These are phyloP conservation scores for Triplophysa yarkandensis DNA, from an alignment of 2,797 vertebrate species.

Conservation along the genomic window DNA sequence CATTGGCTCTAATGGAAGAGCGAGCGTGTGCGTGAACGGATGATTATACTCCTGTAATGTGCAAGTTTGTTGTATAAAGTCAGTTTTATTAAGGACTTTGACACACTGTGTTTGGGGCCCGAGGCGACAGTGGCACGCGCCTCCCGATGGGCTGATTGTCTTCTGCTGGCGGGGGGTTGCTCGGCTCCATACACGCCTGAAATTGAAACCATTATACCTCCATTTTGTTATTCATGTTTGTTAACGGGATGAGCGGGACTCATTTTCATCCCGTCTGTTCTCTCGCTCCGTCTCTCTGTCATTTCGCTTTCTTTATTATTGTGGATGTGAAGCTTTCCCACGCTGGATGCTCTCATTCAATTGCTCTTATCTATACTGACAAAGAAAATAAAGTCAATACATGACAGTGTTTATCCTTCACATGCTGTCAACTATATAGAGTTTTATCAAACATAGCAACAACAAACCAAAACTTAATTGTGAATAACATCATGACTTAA, in stretches of 20 bases:
- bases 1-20: slow-evolving; percentile 35
- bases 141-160: slow-evolving; percentile 73
- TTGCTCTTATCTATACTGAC: not conserved
- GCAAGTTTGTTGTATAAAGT: slow-evolving; percentile 72
- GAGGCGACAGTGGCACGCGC: slow-evolving; percentile 66
- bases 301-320: slow-evolving; percentile 50
- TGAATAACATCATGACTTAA: too few relatives aligned
- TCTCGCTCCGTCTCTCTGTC: slow-evolving; percentile 37
- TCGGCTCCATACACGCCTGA: slow-evolving; percentile 75
- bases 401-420: not conserved
- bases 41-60: slow-evolving; percentile 73
- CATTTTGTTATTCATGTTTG: slow-evolving; percentile 75
- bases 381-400: not conserved
- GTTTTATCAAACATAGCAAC: too few relatives aligned
- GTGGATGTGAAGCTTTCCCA: slow-evolving; percentile 42
- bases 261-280: slow-evolving; percentile 59
- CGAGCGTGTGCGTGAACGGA: slow-evolving; percentile 39
- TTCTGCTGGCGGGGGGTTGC: slow-evolving; percentile 77
- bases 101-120: slow-evolving; percentile 70
- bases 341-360: slow-evolving; percentile 5
- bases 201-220: slow-evolving; percentile 86
- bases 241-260: slow-evolving; percentile 66
- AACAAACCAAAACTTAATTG: too few relatives aligned
- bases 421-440: not conserved
- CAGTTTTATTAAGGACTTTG: slow-evolving; percentile 79